A percentile compares a stretch with the other conserved stretches of the same genome.
These are phyloP conservation scores for Hyposoter didymator DNA, from an alignment of 2,888 invertebrate genomes.

Conservation along the genomic window DNA sequence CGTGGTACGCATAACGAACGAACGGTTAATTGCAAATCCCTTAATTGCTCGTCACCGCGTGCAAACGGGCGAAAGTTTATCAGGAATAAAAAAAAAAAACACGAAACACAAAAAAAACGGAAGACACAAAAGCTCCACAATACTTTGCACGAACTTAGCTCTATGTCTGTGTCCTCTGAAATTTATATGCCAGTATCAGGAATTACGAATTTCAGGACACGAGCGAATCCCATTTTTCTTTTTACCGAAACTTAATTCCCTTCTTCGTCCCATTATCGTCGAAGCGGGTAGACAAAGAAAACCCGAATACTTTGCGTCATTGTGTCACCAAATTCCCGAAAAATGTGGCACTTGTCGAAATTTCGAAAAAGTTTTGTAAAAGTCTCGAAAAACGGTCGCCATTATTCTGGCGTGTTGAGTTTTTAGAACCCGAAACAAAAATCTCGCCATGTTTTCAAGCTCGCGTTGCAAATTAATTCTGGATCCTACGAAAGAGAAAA, in stretches of 20 bases:
- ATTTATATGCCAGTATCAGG: constrained; percentile 55
- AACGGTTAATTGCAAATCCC: constrained; percentile 72
- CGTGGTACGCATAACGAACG: constrained; percentile 80
- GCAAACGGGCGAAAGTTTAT: constrained; percentile 64
- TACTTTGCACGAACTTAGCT: neutral
- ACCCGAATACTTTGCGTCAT: neutral
- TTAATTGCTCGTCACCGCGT: constrained; percentile 71
- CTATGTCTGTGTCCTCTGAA: neutral
- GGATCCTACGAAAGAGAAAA: too few relatives aligned
- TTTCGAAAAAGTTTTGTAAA: neutral
- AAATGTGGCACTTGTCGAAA: neutral
- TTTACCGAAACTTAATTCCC: constrained; percentile 48
- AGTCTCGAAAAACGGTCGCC: too few relatives aligned
- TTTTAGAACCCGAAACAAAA: too few relatives aligned
- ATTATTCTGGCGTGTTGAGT: too few relatives aligned
- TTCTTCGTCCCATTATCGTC: neutral
- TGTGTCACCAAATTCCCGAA: neutral
- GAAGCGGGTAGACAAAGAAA: constrained; percentile 12
- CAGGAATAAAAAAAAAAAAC: constrained; percentile 27
- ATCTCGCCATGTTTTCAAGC: too few relatives aligned
- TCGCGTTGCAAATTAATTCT: too few relatives aligned
- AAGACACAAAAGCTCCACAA: constrained; percentile 27
- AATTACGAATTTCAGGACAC: constrained; percentile 55
- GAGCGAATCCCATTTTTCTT: constrained; percentile 27
- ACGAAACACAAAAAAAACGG: too few relatives aligned